Conservation (phyloP, 2,797 vertebrate genomes). For the Myiothlypis coronata region DNA sequence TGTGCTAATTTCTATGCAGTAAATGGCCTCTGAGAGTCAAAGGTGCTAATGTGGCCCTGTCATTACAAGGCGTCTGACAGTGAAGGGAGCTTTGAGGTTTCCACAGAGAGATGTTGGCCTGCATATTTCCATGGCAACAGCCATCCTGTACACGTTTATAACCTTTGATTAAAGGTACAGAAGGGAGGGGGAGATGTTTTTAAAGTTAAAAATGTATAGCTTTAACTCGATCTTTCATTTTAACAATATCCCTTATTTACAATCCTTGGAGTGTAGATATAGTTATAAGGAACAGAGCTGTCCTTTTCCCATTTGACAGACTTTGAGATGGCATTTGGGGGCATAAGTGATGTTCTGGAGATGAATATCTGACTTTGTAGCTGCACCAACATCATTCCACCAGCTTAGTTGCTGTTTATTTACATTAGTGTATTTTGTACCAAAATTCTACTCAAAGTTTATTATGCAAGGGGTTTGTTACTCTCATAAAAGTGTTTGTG, state of each 20-base stretch:
- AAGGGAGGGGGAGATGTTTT: background rate
- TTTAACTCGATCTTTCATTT: slow-evolving; percentile 1
- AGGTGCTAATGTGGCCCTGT: slow-evolving; percentile 21
- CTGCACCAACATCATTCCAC: background rate
- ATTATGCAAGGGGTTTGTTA: background rate
- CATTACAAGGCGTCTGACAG: background rate
- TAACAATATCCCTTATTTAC: background rate
- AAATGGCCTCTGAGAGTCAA: slow-evolving; percentile 26
- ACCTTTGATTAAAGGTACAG: slow-evolving; percentile 18
- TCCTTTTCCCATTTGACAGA: background rate
- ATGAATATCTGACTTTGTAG: background rate
- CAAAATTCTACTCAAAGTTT: background rate
- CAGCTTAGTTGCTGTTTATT: background rate
- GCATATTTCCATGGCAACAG: slow-evolving; percentile 40
- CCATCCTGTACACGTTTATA: background rate
- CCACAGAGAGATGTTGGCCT: background rate
- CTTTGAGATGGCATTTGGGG: background rate
- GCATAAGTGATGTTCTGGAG: background rate
- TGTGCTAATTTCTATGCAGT: background rate
- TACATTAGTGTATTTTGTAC: background rate
- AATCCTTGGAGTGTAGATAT: background rate
- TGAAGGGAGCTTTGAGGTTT: slow-evolving; percentile 25
- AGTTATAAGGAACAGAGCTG: background rate
- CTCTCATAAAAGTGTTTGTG: background rate
- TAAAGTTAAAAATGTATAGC: background rate